Evolutionary conservation across 2,797 vertebrate genomes (phyloP).

Genomic region (Gila robusta): DNA sequence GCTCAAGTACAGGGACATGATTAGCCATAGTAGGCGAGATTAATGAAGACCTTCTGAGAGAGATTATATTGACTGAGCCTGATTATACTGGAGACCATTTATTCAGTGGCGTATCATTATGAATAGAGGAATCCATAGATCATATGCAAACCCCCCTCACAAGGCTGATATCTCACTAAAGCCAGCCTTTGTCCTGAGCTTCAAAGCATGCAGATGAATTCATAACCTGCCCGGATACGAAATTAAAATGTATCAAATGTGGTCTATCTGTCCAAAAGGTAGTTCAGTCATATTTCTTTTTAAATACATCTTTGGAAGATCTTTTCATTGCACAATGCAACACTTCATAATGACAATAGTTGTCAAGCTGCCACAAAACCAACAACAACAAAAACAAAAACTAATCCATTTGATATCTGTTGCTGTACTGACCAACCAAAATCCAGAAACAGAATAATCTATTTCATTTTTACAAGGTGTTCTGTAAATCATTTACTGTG

Average conservation of each 20-base stretch:
- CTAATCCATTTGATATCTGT: background rate
- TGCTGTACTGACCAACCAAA: background rate
- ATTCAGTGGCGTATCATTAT: constrained; percentile 82
- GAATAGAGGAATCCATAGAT: constrained; percentile 84
- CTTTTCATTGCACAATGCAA: background rate
- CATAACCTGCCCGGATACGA: constrained; percentile 20
- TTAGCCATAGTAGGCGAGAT: constrained; percentile 89
- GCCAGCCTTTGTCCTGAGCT: constrained; percentile 66
- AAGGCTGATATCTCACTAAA: constrained; percentile 69
- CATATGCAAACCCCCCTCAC: constrained; percentile 76
- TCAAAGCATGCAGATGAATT: constrained; percentile 50
- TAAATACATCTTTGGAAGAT: background rate
- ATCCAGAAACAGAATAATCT: background rate
- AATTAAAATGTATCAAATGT: constrained; percentile 19
- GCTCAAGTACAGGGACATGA: constrained; percentile 86
- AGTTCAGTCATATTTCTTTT: background rate
- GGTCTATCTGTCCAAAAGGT: background rate
- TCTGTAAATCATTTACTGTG: background rate
- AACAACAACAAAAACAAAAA: background rate
- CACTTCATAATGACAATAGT: background rate
- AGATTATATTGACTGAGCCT: constrained; percentile 86
- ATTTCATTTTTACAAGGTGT: background rate
- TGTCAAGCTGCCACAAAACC: background rate
- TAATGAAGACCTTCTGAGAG: constrained; percentile 90
- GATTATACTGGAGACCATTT: constrained; percentile 87